Percentiles rank a stretch among this genome's conserved stretches.
Conservation (phyloP, 2,888 invertebrate genomes). For the Drosophila fulvimacula region DNA sequence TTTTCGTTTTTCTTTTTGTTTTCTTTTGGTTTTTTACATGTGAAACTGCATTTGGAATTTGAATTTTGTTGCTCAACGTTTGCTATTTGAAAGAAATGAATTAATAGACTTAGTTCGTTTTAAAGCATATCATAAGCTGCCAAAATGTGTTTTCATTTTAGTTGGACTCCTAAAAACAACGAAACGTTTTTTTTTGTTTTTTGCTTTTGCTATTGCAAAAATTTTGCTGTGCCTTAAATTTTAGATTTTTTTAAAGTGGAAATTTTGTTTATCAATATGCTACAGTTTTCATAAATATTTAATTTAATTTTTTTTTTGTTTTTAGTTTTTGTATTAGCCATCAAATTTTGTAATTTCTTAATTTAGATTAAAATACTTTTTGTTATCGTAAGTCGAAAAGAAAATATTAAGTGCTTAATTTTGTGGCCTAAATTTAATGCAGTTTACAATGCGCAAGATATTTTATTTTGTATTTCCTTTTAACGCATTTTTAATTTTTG, state of each 20-base stretch:
- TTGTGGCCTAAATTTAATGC: constrained; percentile 66
- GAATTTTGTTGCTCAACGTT: constrained; percentile 51
- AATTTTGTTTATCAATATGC: constrained; percentile 57
- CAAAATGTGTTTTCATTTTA: constrained; percentile 60
- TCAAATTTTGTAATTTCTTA: constrained; percentile 46
- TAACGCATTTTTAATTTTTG: constrained; percentile 12
- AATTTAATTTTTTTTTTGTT: constrained; percentile 26
- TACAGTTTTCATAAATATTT: constrained; percentile 47
- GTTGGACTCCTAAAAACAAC: constrained; percentile 83
- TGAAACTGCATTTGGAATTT: constrained; percentile 58
- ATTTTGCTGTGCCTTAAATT: constrained; percentile 73
- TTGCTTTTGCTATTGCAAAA: constrained; percentile 40
- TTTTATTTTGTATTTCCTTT: constrained; percentile 41
- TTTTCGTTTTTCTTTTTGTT: constrained; percentile 50
- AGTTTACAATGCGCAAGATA: constrained; percentile 68
- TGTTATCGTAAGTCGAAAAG: constrained; percentile 35
- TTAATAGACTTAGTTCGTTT: constrained; percentile 18
- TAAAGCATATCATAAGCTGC: constrained; percentile 65
- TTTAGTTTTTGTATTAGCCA: constrained; percentile 29
- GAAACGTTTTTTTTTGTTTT: constrained; percentile 62
- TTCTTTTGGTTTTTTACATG: constrained; percentile 52
- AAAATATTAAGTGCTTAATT: constrained; percentile 54
- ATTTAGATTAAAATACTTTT: constrained; percentile 48
- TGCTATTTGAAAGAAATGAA: constrained; percentile 47
- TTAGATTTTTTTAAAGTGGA: constrained; percentile 61